A percentile compares a stretch with the other conserved stretches of the same genome.
Evolutionary conservation across 2,888 invertebrate genomes (phyloP).

Genomic region (Napeogenes sylphis): DNA sequence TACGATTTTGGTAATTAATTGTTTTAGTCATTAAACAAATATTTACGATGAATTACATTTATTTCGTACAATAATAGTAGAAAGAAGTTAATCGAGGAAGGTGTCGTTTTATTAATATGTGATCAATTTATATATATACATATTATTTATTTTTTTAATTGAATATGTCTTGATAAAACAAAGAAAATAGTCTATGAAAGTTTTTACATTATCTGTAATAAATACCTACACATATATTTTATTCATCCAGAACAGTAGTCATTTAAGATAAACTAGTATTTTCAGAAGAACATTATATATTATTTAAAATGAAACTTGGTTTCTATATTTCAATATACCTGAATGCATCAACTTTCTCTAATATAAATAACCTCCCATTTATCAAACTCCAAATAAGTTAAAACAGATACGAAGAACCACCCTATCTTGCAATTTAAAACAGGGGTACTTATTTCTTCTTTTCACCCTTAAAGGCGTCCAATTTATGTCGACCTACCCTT

Average conservation of each 20-base stretch:
- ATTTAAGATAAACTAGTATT: neutral
- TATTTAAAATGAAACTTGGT: neutral
- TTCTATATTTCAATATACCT: neutral
- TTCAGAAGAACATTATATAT: neutral
- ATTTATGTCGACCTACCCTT: constrained; percentile 36
- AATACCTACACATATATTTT: neutral
- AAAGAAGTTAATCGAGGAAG: too few species aligned
- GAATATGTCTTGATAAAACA: too few species aligned
- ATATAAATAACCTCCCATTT: constrained; percentile 5
- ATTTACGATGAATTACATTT: too few species aligned
- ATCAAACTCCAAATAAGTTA: constrained; percentile 3
- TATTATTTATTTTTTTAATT: too few species aligned
- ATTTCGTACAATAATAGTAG: too few species aligned
- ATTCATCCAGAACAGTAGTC: neutral
- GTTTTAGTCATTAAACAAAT: too few species aligned
- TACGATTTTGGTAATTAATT: too few species aligned
- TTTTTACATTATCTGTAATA: too few species aligned
- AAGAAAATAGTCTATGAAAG: too few species aligned
- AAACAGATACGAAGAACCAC: constrained; percentile 3
- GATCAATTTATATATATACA: too few species aligned
- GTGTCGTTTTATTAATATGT: too few species aligned
- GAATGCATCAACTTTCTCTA: constrained; percentile 1
- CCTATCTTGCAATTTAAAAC: constrained; percentile 55
- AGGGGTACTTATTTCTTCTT: constrained; percentile 67
- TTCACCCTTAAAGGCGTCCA: constrained; percentile 46